Conservation (phyloP, 2,888 invertebrate genomes). For the Caenorhabditis angaria region DNA sequence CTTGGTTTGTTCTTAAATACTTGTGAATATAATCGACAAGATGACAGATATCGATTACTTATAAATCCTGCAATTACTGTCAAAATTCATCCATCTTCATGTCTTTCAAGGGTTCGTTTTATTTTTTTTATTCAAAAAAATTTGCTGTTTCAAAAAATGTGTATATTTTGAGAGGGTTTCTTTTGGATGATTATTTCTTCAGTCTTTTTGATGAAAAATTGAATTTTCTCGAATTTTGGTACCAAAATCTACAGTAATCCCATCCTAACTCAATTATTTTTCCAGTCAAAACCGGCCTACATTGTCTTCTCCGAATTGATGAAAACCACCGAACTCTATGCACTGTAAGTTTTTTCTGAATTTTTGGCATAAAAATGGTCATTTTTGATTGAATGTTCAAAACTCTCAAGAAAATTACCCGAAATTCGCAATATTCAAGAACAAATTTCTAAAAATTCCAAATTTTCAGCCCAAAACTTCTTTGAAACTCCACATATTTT, state of each 20-base stretch:
- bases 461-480: no score
- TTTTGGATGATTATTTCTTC: no score
- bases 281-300: slow-evolving; percentile 45
- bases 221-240: slow-evolving; percentile 3
- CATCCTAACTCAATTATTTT: slow-evolving; percentile 8
- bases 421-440: slow-evolving; percentile 9
- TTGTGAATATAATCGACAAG: slow-evolving; percentile 61
- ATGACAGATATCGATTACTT: slow-evolving; percentile 58
- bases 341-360: slow-evolving; percentile 45
- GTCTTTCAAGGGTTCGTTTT: slow-evolving; percentile 43
- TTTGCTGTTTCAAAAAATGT: no score
- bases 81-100: slow-evolving; percentile 66
- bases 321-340: slow-evolving; percentile 64
- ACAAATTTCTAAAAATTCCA: no score
- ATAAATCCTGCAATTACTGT: slow-evolving; percentile 54
- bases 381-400: no score
- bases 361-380: neutral
- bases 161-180: no score
- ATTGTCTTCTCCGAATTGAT: slow-evolving; percentile 68
- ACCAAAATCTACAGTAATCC: neutral
- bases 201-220: slow-evolving; percentile 8
- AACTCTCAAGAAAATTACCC: slow-evolving; percentile 1
- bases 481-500: no score
- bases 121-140: neutral
- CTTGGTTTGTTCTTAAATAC: slow-evolving; percentile 63